phyloP scores from a whole-genome alignment of 1,140 invertebrate species.

The Leguminivora glycinivorella region DNA sequence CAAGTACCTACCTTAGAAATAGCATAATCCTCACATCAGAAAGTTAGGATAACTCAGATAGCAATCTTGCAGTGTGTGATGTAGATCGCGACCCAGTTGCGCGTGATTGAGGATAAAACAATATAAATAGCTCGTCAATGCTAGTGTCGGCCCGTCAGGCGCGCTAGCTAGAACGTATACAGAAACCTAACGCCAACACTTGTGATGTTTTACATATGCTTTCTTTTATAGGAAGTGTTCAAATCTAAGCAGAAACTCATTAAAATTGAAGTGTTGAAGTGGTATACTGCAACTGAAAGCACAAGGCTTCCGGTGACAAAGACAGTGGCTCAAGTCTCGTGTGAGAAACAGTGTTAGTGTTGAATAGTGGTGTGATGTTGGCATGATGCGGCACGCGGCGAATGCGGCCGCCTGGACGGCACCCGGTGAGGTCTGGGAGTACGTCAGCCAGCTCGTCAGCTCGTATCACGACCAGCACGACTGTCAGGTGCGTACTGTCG shows the following conservation, averaged over 20 bases:
- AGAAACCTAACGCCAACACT: conserved; percentile 2
- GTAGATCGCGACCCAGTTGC: conserved; percentile 75
- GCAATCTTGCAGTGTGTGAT: conserved; percentile 62
- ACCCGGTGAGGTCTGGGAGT: conserved; percentile 74
- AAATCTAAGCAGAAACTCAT: background rate
- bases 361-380: conserved; percentile 44
- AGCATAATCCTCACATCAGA: background rate
- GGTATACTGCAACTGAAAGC: conserved; percentile 11
- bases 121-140: conserved; percentile 76
- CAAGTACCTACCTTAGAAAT: no score
- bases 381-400: conserved; percentile 72
- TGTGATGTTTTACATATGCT: background rate
- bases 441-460: conserved; percentile 73
- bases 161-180: conserved; percentile 13
- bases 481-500: conserved; percentile 58
- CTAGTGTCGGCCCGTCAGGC: conserved; percentile 36
- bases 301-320: background rate
- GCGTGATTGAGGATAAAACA: conserved; percentile 77
- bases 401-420: conserved; percentile 65
- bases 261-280: conserved; percentile 30
- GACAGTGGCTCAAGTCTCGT: background rate
- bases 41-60: conserved; percentile 33
- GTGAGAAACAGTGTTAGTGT: background rate
- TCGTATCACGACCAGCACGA: conserved; percentile 74
- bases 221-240: background rate